phyloP scores from a whole-genome alignment of 2,113 vertebrate genomes.

The Toxotes jaculatrix region DNA sequence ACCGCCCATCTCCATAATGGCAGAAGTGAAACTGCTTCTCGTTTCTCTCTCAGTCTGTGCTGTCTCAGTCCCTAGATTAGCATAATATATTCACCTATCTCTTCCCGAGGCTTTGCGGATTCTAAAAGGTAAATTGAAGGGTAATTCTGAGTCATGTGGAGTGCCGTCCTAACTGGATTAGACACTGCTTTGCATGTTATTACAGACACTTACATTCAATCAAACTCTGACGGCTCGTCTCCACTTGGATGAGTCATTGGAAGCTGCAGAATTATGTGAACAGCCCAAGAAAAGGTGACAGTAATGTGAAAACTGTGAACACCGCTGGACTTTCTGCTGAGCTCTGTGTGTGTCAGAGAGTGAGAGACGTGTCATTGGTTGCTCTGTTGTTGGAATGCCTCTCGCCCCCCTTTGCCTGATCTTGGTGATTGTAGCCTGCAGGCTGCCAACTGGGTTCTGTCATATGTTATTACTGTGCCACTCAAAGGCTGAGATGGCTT shows the following conservation, averaged over 20 bases:
- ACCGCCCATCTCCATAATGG: constrained; percentile 28
- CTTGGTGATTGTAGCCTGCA: constrained; percentile 67
- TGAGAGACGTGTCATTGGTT: constrained; percentile 29
- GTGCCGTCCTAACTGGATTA: constrained; percentile 48
- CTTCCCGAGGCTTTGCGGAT: constrained; percentile 28
- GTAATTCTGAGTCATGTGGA: constrained; percentile 47
- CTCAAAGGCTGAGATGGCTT: constrained; percentile 56
- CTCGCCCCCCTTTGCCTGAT: constrained; percentile 44
- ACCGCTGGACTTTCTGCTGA: background rate
- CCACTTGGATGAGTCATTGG: constrained; percentile 13
- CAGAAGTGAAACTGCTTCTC: constrained; percentile 32
- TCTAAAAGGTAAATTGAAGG: constrained; percentile 53
- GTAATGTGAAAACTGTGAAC: constrained; percentile 15
- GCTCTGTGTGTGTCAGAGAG: background rate
- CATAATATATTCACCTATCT: constrained; percentile 56
- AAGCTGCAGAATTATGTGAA: constrained; percentile 19
- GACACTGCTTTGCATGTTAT: constrained; percentile 52
- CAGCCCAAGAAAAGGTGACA: background rate
- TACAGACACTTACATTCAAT: constrained; percentile 51
- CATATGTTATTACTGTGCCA: constrained; percentile 69
- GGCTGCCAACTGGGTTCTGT: constrained; percentile 79
- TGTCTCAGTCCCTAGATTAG: constrained; percentile 35
- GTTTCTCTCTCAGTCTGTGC: constrained; percentile 8
- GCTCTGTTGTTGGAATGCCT: constrained; percentile 37
- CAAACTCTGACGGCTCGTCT: constrained; percentile 22